Evolutionary conservation across 2,797 vertebrate genomes (phyloP).

Genomic region (Myioborus melanocephalus): DNA sequence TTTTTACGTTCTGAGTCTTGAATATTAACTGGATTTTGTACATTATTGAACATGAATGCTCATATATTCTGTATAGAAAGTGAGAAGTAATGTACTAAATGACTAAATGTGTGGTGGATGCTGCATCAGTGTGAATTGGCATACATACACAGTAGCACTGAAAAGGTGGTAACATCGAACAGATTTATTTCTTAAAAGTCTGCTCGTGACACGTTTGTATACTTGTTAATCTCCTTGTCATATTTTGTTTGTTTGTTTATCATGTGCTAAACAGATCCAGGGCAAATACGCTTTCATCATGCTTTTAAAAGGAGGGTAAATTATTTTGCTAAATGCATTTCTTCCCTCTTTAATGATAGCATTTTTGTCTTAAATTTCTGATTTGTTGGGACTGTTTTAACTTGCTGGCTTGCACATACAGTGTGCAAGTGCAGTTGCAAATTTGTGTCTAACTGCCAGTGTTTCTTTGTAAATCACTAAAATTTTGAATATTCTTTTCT

Average conservation of each 20-base stretch:
- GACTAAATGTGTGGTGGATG: constrained; percentile 32
- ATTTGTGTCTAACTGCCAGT: neutral
- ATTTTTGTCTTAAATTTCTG: constrained; percentile 48
- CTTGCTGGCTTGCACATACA: constrained; percentile 1
- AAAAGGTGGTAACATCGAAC: constrained; percentile 37
- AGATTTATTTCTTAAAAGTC: constrained; percentile 60
- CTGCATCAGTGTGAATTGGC: constrained; percentile 37
- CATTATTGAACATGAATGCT: neutral
- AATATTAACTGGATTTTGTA: neutral
- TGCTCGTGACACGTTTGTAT: neutral
- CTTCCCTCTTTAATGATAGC: constrained; percentile 2
- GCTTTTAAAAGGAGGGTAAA: constrained; percentile 26
- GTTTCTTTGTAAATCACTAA: neutral
- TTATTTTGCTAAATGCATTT: constrained; percentile 32
- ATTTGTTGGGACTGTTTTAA: constrained; percentile 17
- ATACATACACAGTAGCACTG: constrained; percentile 35
- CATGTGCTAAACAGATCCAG: constrained; percentile 40
- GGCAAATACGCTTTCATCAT: constrained; percentile 34
- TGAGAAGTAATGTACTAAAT: constrained; percentile 22
- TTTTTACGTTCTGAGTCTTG: neutral
- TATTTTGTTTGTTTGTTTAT: constrained; percentile 39
- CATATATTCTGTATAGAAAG: neutral
- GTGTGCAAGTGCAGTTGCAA: constrained; percentile 41
- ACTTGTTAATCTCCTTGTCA: constrained; percentile 46
- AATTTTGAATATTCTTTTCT: neutral